phyloP scores from a whole-genome alignment of 2,888 invertebrate species.

The Pocota personata region DNA sequence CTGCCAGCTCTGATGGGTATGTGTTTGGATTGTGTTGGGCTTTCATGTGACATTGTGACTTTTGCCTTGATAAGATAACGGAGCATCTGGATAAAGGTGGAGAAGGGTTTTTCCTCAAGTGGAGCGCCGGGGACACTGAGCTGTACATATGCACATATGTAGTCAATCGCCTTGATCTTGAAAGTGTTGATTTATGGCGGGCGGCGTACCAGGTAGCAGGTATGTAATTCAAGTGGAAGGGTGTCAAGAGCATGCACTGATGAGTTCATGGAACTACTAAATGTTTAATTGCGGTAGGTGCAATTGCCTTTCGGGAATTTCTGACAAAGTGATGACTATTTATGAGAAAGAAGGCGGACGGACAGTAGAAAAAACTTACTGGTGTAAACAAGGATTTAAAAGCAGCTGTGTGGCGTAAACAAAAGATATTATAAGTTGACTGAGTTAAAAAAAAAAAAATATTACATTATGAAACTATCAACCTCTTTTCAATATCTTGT shows the following conservation, averaged over 20 bases:
- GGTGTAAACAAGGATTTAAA: too few relatives aligned
- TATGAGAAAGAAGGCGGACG: background rate
- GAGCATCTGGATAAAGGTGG: conserved; percentile 26
- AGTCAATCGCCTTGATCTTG: conserved; percentile 65
- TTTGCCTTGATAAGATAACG: too few relatives aligned
- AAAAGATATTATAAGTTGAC: too few relatives aligned
- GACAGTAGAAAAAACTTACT: background rate
- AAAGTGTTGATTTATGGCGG: conserved; percentile 47
- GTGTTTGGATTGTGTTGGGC: conserved; percentile 21
- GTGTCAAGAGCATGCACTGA: conserved; percentile 22
- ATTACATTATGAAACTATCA: too few relatives aligned
- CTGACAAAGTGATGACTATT: background rate
- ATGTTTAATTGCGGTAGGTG: conserved; percentile 33
- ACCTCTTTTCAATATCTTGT: too few relatives aligned
- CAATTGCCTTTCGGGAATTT: background rate
- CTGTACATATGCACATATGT: background rate
- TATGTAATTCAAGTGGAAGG: conserved; percentile 8
- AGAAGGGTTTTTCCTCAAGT: conserved; percentile 10
- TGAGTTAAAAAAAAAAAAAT: too few relatives aligned
- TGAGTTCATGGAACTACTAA: conserved; percentile 40
- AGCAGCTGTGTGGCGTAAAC: too few relatives aligned
- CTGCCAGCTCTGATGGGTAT: conserved; percentile 4
- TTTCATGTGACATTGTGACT: conserved; percentile 47
- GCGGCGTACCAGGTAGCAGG: conserved; percentile 11
- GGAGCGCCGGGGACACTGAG: background rate